phyloP scores from a whole-genome alignment of 2,113 vertebrate genomes.

The Aegithalos caudatus region DNA sequence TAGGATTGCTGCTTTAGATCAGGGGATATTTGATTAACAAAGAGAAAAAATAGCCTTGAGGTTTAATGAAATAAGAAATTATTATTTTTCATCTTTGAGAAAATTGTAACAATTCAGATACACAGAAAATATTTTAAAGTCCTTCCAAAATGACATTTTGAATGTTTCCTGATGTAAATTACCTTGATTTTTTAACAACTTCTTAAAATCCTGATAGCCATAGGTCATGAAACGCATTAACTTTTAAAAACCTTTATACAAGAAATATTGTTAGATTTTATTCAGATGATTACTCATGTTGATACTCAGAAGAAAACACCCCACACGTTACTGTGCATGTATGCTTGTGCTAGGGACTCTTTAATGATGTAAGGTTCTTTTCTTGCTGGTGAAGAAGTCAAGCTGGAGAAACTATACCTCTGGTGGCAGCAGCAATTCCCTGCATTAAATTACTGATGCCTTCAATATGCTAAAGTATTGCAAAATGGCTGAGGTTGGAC shows the following conservation, averaged over 20 bases:
- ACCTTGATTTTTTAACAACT: not conserved
- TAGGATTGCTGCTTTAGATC: not conserved
- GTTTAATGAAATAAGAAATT: not conserved
- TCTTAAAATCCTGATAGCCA: not conserved
- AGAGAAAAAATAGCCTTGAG: not conserved
- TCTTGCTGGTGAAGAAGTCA: not conserved
- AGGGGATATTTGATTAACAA: not conserved
- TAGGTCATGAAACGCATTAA: not conserved
- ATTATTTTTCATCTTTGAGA: not conserved
- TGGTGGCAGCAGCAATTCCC: not conserved
- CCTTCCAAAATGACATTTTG: not conserved
- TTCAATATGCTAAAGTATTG: not conserved
- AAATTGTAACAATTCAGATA: not conserved
- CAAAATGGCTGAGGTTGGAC: not conserved
- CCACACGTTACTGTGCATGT: rapidly evolving
- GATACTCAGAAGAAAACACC: not conserved
- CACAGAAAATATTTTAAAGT: not conserved
- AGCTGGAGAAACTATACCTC: not conserved
- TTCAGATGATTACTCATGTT: not conserved
- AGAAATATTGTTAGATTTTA: not conserved
- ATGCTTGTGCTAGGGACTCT: not conserved
- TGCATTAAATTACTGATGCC: not conserved
- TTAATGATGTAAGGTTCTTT: not conserved
- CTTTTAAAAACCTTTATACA: not conserved
- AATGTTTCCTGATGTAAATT: not conserved